phyloP scores from a whole-genome alignment of 2,113 vertebrate genomes.

The Aramus guarauna region DNA sequence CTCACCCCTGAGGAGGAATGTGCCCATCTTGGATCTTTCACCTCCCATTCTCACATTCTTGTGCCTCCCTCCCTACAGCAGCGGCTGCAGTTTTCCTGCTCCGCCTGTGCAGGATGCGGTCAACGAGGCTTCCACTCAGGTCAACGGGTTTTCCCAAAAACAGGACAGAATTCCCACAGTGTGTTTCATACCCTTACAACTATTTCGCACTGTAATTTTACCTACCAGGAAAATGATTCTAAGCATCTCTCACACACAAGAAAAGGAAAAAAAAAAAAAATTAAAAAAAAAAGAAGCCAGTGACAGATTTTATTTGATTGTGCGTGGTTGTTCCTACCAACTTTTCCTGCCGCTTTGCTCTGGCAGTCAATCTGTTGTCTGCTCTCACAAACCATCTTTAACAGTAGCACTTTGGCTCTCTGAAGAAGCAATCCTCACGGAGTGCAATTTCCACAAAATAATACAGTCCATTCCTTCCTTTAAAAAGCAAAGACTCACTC shows the following conservation, averaged over 20 bases:
- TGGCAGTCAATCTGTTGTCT: background rate
- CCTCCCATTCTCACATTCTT: background rate
- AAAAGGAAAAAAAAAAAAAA: rapidly evolving
- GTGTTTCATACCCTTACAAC: background rate
- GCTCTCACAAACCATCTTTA: background rate
- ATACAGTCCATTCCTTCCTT: background rate
- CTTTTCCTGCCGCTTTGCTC: background rate
- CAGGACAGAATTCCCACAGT: background rate
- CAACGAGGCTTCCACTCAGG: background rate
- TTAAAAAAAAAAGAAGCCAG: too few species aligned
- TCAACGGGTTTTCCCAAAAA: background rate
- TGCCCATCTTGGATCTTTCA: background rate
- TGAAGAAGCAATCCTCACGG: background rate
- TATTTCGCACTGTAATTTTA: background rate
- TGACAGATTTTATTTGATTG: background rate
- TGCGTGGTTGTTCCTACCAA: background rate
- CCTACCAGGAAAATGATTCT: background rate
- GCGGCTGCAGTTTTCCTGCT: background rate
- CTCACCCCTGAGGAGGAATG: background rate
- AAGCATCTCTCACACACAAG: background rate
- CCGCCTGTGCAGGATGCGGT: background rate
- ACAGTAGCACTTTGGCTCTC: background rate
- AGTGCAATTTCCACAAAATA: background rate
- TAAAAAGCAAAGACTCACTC: background rate
- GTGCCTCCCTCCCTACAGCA: rapidly evolving